A percentile compares a stretch with the other conserved stretches of the same genome.
phyloP scores from a whole-genome alignment of 2,888 invertebrate genomes.

The Napeogenes sylphis region DNA sequence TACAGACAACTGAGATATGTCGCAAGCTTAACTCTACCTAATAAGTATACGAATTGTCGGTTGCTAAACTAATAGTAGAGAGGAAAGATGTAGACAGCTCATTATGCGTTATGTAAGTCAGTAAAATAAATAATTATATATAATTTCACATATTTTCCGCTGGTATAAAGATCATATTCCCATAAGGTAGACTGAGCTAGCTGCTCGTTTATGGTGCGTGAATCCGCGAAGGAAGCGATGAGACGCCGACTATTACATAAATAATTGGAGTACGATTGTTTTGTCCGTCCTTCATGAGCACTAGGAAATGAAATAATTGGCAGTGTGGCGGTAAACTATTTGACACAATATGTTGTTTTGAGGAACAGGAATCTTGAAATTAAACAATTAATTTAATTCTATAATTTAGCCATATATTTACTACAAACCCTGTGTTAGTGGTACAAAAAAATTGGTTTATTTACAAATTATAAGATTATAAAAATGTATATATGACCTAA shows the following conservation, averaged over 20 bases:
- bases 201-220: not conserved
- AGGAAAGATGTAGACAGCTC: not conserved
- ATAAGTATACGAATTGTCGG: not conserved
- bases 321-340: too few relatives aligned
- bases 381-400: too few relatives aligned
- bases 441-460: too few relatives aligned
- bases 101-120: not conserved
- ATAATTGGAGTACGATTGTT: slow-evolving; percentile 6
- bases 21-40: not conserved
- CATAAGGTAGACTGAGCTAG: not conserved
- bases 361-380: too few relatives aligned
- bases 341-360: too few relatives aligned
- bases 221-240: slow-evolving; percentile 12
- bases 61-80: not conserved
- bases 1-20: not conserved
- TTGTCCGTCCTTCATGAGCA: not conserved
- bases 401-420: too few relatives aligned
- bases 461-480: too few relatives aligned
- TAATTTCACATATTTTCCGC: too few relatives aligned
- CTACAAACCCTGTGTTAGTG: too few relatives aligned
- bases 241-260: slow-evolving; percentile 11
- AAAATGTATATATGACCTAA: too few relatives aligned
- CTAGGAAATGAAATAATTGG: too few relatives aligned
- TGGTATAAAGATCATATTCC: not conserved
- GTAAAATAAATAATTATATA: not conserved